Conservation (phyloP, 37 sponge, comb jelly and placozoan genomes). For the Eunapius fragilis region DNA sequence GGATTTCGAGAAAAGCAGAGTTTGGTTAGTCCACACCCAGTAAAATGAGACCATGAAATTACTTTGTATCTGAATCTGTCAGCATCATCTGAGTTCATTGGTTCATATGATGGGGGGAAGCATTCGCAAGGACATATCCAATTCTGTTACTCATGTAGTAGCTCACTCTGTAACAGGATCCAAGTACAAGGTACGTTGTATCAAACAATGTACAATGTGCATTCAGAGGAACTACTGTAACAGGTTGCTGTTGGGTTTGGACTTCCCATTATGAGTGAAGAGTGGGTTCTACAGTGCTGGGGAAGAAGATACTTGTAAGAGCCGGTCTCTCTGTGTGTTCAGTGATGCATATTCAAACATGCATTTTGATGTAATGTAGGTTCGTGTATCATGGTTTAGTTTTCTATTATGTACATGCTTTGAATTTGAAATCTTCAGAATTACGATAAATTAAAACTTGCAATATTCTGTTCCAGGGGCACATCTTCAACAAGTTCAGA, state of each 20-base stretch:
- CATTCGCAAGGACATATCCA: constrained; percentile 78
- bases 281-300: constrained; percentile 80
- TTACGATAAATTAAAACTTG: too few species aligned
- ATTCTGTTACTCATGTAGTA: constrained; percentile 86
- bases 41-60: not conserved
- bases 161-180: constrained; percentile 85
- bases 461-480: not conserved
- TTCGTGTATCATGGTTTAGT: too few species aligned
- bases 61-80: not conserved
- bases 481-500: not conserved
- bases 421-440: too few species aligned
- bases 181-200: constrained; percentile 78
- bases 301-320: constrained; percentile 40
- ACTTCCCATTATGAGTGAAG: constrained; percentile 88
- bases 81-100: constrained; percentile 62
- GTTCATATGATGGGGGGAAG: constrained; percentile 92
- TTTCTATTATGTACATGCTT: too few species aligned
- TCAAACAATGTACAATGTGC: not conserved
- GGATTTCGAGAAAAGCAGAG: constrained; percentile 79
- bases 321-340: not conserved
- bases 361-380: too few species aligned
- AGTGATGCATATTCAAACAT: not conserved
- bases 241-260: constrained; percentile 83
- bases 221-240: not conserved
- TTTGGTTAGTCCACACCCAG: constrained; percentile 40